These are phyloP conservation scores for Lathronympha strigana DNA, from an alignment of 2,888 invertebrate genomes.

Conservation along the genomic window DNA sequence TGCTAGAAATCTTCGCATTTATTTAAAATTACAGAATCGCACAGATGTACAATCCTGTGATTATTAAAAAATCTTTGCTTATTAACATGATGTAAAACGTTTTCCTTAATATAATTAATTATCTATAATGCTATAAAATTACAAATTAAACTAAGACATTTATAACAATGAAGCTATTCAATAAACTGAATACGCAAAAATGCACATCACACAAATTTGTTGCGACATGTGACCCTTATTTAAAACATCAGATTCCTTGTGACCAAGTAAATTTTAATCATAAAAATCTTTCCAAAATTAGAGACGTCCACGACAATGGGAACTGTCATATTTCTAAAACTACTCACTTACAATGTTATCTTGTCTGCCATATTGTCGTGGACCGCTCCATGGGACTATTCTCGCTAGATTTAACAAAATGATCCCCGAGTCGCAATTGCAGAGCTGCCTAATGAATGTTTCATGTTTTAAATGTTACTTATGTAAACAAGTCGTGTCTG, in stretches of 20 bases:
- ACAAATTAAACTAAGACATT: neutral
- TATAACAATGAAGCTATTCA: constrained; percentile 1
- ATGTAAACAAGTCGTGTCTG: too few species aligned
- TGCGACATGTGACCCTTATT: constrained; percentile 27
- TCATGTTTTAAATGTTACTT: neutral
- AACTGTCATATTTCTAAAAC: constrained; percentile 39
- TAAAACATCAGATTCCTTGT: constrained; percentile 18
- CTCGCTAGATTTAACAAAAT: constrained; percentile 1
- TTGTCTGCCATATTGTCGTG: constrained; percentile 29
- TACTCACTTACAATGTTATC: constrained; percentile 35
- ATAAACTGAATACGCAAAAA: constrained; percentile 7
- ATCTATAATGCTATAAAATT: neutral
- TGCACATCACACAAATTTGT: constrained; percentile 4
- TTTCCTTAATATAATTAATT: too few species aligned
- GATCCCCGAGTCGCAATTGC: constrained; percentile 2
- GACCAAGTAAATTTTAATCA: constrained; percentile 11
- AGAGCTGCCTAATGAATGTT: neutral
- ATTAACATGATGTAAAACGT: neutral
- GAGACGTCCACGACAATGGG: constrained; percentile 31
- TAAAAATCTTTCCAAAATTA: constrained; percentile 24
- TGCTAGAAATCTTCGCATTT: too few species aligned
- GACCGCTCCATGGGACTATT: constrained; percentile 22
- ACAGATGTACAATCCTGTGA: neutral
- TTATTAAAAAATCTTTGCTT: neutral
- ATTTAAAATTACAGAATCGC: too few species aligned